These are phyloP conservation scores for Xenops minutus DNA, from an alignment of 2,797 vertebrate genomes.

Conservation along the genomic window DNA sequence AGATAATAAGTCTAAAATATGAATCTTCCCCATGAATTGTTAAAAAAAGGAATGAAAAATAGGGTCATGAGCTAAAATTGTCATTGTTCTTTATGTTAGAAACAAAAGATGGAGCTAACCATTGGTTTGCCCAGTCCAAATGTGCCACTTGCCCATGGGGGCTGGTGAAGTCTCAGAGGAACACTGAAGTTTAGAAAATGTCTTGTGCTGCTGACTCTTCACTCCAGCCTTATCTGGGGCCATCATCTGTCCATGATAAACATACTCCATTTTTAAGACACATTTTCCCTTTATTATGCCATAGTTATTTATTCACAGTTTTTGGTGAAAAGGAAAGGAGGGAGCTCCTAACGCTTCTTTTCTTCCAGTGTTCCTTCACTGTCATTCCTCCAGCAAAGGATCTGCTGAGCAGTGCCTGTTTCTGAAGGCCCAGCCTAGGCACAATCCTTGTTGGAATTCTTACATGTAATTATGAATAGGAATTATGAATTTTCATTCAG, in stretches of 20 bases:
- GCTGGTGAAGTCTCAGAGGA: background rate
- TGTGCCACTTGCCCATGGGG: fast-evolving
- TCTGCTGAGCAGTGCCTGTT: background rate
- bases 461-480: background rate
- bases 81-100: background rate
- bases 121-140: background rate
- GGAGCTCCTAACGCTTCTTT: background rate
- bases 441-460: background rate
- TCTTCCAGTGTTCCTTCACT: background rate
- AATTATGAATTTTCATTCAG: background rate
- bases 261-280: background rate
- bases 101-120: background rate
- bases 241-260: background rate
- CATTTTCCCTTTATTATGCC: background rate
- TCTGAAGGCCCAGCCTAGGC: fast-evolving
- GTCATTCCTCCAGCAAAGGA: background rate
- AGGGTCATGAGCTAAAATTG: background rate
- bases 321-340: background rate
- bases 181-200: background rate
- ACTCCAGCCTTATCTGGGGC: background rate
- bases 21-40: background rate
- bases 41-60: background rate
- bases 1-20: background rate
- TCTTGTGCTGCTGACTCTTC: background rate
- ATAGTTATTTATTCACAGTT: background rate